Evolutionary conservation across 2,888 invertebrate genomes (phyloP), one percentile per base, ranked within the genome.

Genomic region (Exephanes ischioxanthus): DNA sequence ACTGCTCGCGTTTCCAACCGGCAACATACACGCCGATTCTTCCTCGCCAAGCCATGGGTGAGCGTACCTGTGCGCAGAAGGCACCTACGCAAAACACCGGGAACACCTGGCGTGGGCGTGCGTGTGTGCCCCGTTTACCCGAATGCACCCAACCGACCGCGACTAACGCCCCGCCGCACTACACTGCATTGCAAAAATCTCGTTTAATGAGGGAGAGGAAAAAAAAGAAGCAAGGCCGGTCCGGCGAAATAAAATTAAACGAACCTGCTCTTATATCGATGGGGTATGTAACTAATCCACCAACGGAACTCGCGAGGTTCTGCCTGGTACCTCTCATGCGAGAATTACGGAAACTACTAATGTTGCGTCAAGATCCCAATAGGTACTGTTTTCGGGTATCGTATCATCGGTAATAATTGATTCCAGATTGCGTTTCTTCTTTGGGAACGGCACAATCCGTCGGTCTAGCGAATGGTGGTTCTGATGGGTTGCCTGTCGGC

Each of bases 161-260:
- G 37, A 26, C 66, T 53, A 66, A 77, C 16, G 22, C 58, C 9
- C 45, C 45, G 26, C 41, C 58, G 73, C 55, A 76, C 55, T 82
- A 75, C 48, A 70, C 41, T 67, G 82, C 76, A 79, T 77, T 22
- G 67, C 51, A 80, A 85, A 85, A 86, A 83, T 83, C 77, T 80
- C 68, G 72, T 80, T 80, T 80, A 83, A 83, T 83, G 83, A 80
- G 86, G 73, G 41, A 16, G 14, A 83, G 67, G 14, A 55, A 84
- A 72, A 37, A 51, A 51, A 73, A 68, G 78, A 77, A 63, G 22
- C 5, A 55, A 30, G 19, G 14, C 45, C 3, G 22, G 16, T 67
- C 26, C 51, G 19, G 30, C 3, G 22, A 75, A 22, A 33, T 14
- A 55, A 80, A 80, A 67, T 73, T 30, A 68, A 84, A 84, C 68